Base-by-base conservation (phyloP, 2,797 vertebrate genomes). In the Philypnodon macrostomus region DNA sequence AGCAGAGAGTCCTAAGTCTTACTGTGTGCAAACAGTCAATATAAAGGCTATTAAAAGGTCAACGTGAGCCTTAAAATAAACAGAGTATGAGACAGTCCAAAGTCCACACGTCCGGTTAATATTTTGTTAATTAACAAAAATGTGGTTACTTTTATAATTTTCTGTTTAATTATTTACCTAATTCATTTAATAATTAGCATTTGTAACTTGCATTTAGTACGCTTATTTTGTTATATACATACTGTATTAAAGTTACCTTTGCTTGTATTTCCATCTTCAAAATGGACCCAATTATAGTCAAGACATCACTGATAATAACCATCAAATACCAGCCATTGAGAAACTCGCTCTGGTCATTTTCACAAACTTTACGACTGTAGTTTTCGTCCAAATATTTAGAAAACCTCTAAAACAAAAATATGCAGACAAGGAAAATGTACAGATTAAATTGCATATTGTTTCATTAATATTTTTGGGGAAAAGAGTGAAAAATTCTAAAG, bases 211-310 rank as follows among this genome's bases (percentile, higher is more conserved):
- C 31, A 31, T 31, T 32, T 32, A 6, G 4, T n/a, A 32, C n/a
- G n/a, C 13, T n/a, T n/a, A 12, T 32, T 5, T 32, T 5, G 13
- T n/a, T n/a, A 12, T n/a, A n/a, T 35, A 14, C 5, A 15, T 34
- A 10, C 5, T 11, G 10, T 15, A 2, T 8, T 44, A 7, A 13
- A n/a, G 34, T 65, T 77, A 98, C 97, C 94, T 98, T 99, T 39
- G 92, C 89, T 75, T 96, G 94, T 83, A 99, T 99, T 88, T 97
- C 94, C 92, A 98, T 98, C 82, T 99, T 99, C 70, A 99, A 75
- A 75, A 99, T 86, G 16, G 95, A 96, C 18, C 97, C 97, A 45
- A 91, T 69, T 44, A 98, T 90, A 23, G 96, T 92, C 89, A 99
- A 78, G 16, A 94, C 66, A 70, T 99, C 97, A 1, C 97, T 98